A percentile compares a stretch with the other conserved stretches of the same genome.
phyloP scores from a whole-genome alignment of 2,888 invertebrate species.

The Oscheius sp. region DNA sequence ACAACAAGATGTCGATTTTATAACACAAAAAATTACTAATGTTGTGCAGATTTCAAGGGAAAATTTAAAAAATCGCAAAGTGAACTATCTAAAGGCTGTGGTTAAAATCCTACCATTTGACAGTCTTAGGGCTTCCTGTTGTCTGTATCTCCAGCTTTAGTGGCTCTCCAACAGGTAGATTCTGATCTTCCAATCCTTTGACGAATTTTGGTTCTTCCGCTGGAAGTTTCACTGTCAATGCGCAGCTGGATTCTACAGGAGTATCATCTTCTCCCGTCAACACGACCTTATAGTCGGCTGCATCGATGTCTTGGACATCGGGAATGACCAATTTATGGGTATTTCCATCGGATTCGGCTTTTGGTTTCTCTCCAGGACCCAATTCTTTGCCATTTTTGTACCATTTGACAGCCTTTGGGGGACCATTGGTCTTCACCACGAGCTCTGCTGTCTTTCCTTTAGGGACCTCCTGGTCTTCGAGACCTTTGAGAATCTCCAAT shows the following conservation, averaged over 20 bases:
- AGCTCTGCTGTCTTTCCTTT: conserved; percentile 85
- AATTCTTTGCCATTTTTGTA: conserved; percentile 70
- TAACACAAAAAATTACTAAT: too few relatives aligned
- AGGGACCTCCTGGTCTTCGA: conserved; percentile 78
- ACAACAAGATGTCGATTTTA: too few relatives aligned
- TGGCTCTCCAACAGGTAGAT: conserved; percentile 76
- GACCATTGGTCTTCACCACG: conserved; percentile 71
- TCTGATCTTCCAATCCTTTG: conserved; percentile 68
- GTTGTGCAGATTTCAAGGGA: too few relatives aligned
- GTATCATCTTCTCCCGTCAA: conserved; percentile 59
- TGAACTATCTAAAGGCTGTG: too few relatives aligned
- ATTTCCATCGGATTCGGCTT: conserved; percentile 55
- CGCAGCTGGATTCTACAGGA: conserved; percentile 58
- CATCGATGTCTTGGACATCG: conserved; percentile 54
- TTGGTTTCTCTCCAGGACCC: conserved; percentile 61
- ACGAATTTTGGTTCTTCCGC: conserved; percentile 53
- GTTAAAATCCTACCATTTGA: too few relatives aligned
- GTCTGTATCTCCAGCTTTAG: conserved; percentile 71
- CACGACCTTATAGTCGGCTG: conserved; percentile 63
- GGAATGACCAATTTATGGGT: conserved; percentile 57
- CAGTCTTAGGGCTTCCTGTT: conserved; percentile 75
- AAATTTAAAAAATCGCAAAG: too few relatives aligned
- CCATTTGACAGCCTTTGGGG: conserved; percentile 46
- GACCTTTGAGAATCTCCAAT: conserved; percentile 77
- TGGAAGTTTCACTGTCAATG: conserved; percentile 60